phyloP scores from a whole-genome alignment of 1,140 invertebrate species.

The Rhyzopertha dominica region DNA sequence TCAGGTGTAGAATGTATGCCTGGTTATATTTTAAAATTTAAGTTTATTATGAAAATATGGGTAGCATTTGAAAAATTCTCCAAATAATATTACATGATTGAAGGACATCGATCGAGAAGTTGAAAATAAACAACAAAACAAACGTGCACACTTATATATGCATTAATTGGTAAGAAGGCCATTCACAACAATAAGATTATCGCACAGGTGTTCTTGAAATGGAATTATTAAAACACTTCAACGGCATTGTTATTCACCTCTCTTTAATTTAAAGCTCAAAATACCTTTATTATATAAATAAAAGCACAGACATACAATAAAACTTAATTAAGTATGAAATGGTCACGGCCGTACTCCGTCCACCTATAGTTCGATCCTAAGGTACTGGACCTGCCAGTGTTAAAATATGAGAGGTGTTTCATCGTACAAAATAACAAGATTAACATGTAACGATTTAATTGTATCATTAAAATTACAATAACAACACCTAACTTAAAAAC shows the following conservation, averaged over 20 bases:
- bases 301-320: constrained; percentile 40
- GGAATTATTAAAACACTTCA: constrained; percentile 38
- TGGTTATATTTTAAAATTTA: constrained; percentile 44
- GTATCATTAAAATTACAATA: constrained; percentile 41
- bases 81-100: constrained; percentile 41
- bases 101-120: constrained; percentile 30
- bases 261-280: constrained; percentile 43
- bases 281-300: constrained; percentile 42
- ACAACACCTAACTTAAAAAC: constrained; percentile 44
- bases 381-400: constrained; percentile 25
- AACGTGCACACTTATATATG: constrained; percentile 4
- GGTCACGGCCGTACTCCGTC: constrained; percentile 27
- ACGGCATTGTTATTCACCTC: constrained; percentile 41
- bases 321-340: constrained; percentile 28
- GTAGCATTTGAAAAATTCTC: constrained; percentile 41
- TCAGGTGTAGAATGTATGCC: constrained; percentile 42
- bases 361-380: constrained; percentile 22
- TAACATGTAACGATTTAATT: constrained; percentile 43
- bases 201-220: constrained; percentile 36
- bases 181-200: constrained; percentile 40
- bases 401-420: no score
- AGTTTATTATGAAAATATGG: constrained; percentile 45
- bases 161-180: constrained; percentile 31
- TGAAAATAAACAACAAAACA: constrained; percentile 24
- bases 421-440: constrained; percentile 42